Conservation (phyloP, 2,113 vertebrate genomes). For the Pica pica region DNA sequence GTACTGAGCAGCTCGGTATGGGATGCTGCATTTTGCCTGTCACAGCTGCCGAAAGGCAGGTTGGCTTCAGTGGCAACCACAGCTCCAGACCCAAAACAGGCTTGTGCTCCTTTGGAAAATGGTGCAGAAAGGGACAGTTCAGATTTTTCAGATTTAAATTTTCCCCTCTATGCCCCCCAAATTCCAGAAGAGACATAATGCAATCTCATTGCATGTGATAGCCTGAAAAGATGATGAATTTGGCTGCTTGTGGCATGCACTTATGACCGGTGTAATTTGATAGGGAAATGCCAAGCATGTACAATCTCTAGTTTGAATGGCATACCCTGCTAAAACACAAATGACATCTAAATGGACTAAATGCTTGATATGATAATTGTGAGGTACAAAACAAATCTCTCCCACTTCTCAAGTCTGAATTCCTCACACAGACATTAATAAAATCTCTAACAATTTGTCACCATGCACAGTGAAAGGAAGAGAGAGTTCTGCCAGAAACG, state of each 20-base stretch:
- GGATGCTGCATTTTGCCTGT: neutral
- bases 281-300: neutral
- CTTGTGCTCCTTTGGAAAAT: neutral
- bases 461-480: neutral
- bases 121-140: fast-evolving
- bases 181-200: neutral
- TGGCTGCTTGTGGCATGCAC: neutral
- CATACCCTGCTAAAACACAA: neutral
- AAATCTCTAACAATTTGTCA: neutral
- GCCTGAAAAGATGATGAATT: neutral
- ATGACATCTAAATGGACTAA: neutral
- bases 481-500: neutral
- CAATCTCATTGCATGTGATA: neutral
- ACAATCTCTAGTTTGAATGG: neutral
- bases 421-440: neutral
- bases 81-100: neutral
- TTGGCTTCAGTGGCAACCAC: neutral
- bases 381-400: neutral
- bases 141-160: neutral
- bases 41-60: neutral
- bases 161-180: neutral
- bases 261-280: neutral
- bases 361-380: neutral
- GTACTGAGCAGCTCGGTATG: fast-evolving
- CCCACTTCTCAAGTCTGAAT: neutral